Evolutionary conservation across 2,113 vertebrate genomes (phyloP), one percentile per base, ranked within the genome.

Genomic region (Catharus fuscescens): DNA sequence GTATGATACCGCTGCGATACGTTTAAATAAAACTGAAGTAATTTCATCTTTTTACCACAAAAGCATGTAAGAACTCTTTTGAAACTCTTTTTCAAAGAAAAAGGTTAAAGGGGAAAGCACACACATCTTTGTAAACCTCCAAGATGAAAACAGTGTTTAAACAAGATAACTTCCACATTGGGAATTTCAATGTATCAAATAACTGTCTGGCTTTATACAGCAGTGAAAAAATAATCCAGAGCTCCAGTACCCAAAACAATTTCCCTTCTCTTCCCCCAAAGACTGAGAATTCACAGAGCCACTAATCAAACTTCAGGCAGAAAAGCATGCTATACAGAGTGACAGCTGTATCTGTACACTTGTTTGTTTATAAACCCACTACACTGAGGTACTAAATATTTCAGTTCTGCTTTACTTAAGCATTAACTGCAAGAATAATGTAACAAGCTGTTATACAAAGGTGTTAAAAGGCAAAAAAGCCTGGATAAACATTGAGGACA

Each of bases 381-480:
- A 32, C 13, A 29, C 0, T 20, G 36, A 78, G 5, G 25, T 12
- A 62, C 10, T 62, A 56, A 80, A 19, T 48, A 73, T 23, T 83
- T 88, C 15, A 70, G 2, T 34, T 76, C 44, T 82, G 36, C 73
- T 62, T 81, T 50, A 78, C 29, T 47, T 47, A 32, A 47, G 40
- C 18, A 62, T 36, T 60, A 89, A 52, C 28, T 50, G 8, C 66
- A 87, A 81, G 26, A 92, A 76, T 28, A 69, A 76, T 5, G 5
- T 61, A 84, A 70, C 0, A 0, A 87, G 53, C 16, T 79, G 16
- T 44, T 91, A 53, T 0, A 65, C 10, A 57, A 72, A 82, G 16
- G 62, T 73, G 44, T 48, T 76, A 61, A 40, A 72, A 72, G 26
- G 44, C 44, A 92, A 95, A 89, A 95, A 89, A 50, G 12, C n/a